Evolutionary conservation across 1,140 invertebrate genomes (phyloP).

Genomic region (Drosophila carrolli): DNA sequence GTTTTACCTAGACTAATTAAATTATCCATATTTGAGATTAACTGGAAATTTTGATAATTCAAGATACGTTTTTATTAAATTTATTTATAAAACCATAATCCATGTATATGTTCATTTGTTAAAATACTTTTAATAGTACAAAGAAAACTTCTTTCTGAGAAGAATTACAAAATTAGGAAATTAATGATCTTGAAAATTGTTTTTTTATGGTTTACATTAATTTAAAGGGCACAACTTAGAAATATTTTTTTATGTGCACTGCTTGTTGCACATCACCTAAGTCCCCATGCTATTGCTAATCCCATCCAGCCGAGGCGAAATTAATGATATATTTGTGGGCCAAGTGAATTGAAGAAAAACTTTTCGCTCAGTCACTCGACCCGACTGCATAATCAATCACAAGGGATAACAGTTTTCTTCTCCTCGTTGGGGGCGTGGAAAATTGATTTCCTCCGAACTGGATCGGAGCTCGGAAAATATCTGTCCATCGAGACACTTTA

Average conservation of each 20-base stretch:
- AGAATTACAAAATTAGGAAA: too few relatives aligned
- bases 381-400: constrained; percentile 77
- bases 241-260: constrained; percentile 3
- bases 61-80: too few relatives aligned
- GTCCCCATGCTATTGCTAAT: background rate
- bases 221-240: background rate
- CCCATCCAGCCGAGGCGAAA: constrained; percentile 38
- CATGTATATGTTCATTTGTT: too few relatives aligned
- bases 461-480: constrained; percentile 47
- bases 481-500: constrained; percentile 69
- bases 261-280: constrained; percentile 35
- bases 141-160: too few relatives aligned
- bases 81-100: too few relatives aligned
- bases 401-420: constrained; percentile 76
- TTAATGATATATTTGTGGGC: constrained; percentile 72
- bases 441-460: constrained; percentile 68
- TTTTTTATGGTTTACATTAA: background rate
- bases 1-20: background rate
- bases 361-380: constrained; percentile 71
- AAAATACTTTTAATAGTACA: too few relatives aligned
- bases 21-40: background rate
- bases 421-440: constrained; percentile 48
- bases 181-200: too few relatives aligned
- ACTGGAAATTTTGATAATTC: too few relatives aligned
- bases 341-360: constrained; percentile 57